Percentiles rank a stretch among this genome's conserved stretches.
Conservation (phyloP, 2,888 invertebrate genomes). For the Cryptophagus acutangulus region DNA sequence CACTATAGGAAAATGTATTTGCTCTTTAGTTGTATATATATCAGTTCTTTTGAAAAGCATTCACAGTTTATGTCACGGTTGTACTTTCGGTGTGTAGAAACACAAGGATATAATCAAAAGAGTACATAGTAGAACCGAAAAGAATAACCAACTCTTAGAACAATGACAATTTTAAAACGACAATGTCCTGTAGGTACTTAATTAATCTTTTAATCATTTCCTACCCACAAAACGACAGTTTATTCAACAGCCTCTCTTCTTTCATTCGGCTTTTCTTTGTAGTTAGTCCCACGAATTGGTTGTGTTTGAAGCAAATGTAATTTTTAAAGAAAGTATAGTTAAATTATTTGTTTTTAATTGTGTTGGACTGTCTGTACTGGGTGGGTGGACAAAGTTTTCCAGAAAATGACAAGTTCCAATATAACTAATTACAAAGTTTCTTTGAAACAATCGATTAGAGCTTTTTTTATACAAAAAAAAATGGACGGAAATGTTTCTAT, state of each 20-base stretch:
- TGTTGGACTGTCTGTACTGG: too few relatives aligned
- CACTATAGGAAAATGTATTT: too few relatives aligned
- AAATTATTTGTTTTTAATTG: too few relatives aligned
- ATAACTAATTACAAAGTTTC: slow-evolving; percentile 1
- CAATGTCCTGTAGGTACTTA: slow-evolving; percentile 28
- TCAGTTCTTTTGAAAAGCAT: too few relatives aligned
- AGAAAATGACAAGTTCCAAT: neutral
- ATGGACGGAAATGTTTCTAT: too few relatives aligned
- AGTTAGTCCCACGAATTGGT: too few relatives aligned
- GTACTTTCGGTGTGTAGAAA: slow-evolving; percentile 13
- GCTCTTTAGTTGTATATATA: too few relatives aligned
- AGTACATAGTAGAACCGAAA: slow-evolving; percentile 23
- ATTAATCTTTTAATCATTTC: slow-evolving; percentile 28
- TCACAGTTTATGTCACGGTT: too few relatives aligned
- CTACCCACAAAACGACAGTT: slow-evolving; percentile 18
- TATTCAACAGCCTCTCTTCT: slow-evolving; percentile 8
- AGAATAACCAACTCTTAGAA: slow-evolving; percentile 25
- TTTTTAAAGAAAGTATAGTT: too few relatives aligned
- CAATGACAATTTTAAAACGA: slow-evolving; percentile 28
- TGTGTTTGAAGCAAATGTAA: too few relatives aligned
- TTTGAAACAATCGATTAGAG: slow-evolving; percentile 13
- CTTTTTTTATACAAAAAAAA: too few relatives aligned
- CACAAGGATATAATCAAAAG: slow-evolving; percentile 24
- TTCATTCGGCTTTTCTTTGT: slow-evolving; percentile 6
- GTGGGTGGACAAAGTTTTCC: neutral